These are phyloP conservation scores for Apodemia mormo DNA, from an alignment of 2,888 invertebrate genomes.

Conservation along the genomic window DNA sequence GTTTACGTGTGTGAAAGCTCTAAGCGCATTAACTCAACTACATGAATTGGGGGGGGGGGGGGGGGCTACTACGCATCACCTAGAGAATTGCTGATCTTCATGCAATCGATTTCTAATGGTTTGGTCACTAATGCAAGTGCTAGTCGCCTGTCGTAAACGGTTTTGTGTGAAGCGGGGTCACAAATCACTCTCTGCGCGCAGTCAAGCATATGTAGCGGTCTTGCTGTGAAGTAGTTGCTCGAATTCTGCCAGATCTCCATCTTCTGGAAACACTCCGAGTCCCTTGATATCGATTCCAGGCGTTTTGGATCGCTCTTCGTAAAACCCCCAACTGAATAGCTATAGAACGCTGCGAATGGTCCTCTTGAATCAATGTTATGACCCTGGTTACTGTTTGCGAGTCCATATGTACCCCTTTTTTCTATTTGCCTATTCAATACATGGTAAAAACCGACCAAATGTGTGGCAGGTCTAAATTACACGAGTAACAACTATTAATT, in stretches of 20 bases:
- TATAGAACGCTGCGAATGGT: slow-evolving; percentile 20
- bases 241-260: slow-evolving; percentile 28
- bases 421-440: no score
- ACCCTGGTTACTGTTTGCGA: slow-evolving; percentile 15
- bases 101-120: no score
- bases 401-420: background rate
- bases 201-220: slow-evolving; percentile 32
- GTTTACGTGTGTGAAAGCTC: no score
- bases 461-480: no score
- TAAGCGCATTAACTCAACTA: no score
- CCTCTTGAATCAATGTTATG: slow-evolving; percentile 22
- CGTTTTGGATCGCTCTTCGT: slow-evolving; percentile 21
- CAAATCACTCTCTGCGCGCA: slow-evolving; percentile 26
- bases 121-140: background rate
- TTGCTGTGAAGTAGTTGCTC: slow-evolving; percentile 29
- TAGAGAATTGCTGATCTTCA: slow-evolving; percentile 18
- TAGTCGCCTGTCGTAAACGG: slow-evolving; percentile 22
- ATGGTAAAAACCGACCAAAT: no score
- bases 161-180: slow-evolving; percentile 30
- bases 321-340: slow-evolving; percentile 17
- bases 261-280: slow-evolving; percentile 24
- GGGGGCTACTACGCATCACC: slow-evolving; percentile 22
- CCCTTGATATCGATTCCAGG: slow-evolving; percentile 30
- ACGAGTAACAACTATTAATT: no score
- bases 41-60: no score